phyloP scores from a whole-genome alignment of 2,113 vertebrate genomes.

The Callospermophilus lateralis region DNA sequence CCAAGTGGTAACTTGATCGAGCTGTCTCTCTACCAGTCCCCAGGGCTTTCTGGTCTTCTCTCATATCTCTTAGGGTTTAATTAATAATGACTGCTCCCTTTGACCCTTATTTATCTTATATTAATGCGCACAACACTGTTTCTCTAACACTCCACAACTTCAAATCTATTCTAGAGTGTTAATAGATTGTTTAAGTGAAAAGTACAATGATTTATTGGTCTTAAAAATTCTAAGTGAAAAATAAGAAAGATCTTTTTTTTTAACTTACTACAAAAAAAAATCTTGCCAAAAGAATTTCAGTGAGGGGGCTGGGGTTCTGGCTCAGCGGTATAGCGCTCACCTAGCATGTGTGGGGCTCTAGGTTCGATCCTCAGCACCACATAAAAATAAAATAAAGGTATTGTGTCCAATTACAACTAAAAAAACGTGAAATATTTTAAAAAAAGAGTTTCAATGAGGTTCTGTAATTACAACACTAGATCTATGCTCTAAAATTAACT shows the following conservation, averaged over 20 bases:
- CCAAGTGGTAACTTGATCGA: slow-evolving; percentile 41
- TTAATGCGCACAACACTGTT: background rate
- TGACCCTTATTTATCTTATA: slow-evolving; percentile 6
- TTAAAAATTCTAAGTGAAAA: slow-evolving; percentile 36
- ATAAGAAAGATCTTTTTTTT: background rate
- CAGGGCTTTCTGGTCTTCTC: slow-evolving; percentile 1
- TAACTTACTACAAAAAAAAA: slow-evolving; percentile 12
- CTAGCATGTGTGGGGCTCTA: too few species aligned
- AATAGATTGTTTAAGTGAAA: slow-evolving; percentile 48
- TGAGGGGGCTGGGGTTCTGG: background rate
- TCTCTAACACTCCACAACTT: background rate
- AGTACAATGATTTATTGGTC: background rate
- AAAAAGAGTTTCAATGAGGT: slow-evolving; percentile 20
- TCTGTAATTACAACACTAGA: background rate
- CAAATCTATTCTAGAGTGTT: background rate
- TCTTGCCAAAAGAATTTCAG: slow-evolving; percentile 20
- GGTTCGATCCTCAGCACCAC: too few species aligned
- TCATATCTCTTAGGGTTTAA: background rate
- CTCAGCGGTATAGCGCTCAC: too few species aligned
- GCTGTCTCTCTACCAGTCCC: background rate
- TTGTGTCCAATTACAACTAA: too few species aligned
- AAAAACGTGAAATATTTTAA: too few species aligned
- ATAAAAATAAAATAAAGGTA: too few species aligned
- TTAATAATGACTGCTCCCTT: background rate
- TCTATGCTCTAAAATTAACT: slow-evolving; percentile 14